These are phyloP conservation scores for Carduelis carduelis DNA, from an alignment of 2,797 vertebrate genomes.

Conservation along the genomic window DNA sequence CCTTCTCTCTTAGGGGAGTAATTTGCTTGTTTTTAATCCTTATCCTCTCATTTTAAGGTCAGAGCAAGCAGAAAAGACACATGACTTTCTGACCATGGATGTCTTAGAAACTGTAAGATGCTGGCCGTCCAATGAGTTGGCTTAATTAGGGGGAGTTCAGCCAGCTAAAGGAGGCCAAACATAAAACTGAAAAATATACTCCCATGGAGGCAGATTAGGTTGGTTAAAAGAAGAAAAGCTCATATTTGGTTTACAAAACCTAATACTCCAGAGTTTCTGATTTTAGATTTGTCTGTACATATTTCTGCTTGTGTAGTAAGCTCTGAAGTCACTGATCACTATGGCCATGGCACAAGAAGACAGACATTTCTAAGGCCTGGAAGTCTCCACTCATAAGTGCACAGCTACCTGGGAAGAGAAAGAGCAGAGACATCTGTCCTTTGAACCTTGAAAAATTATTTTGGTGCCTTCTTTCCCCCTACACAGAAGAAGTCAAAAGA, in stretches of 20 bases:
- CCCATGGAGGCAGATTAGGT: background rate
- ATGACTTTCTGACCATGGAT: background rate
- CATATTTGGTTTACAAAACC: background rate
- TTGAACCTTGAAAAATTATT: background rate
- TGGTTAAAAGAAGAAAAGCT: background rate
- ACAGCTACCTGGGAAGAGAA: background rate
- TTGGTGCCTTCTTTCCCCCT: background rate
- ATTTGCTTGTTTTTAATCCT: constrained; percentile 42
- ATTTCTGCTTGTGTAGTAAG: background rate
- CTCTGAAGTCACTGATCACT: background rate
- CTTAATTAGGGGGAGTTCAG: background rate
- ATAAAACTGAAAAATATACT: background rate
- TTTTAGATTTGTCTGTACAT: background rate
- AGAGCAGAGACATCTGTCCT: background rate
- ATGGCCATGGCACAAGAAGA: background rate
- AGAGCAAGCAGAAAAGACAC: constrained; percentile 37
- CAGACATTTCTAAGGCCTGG: background rate
- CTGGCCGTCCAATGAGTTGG: background rate
- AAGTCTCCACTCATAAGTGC: background rate
- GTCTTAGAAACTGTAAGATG: background rate
- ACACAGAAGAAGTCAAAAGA: background rate
- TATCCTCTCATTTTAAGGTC: constrained; percentile 18
- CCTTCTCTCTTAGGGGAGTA: background rate
- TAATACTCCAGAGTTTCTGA: background rate
- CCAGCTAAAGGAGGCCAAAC: background rate